Evolutionary conservation across 2,797 vertebrate genomes (phyloP).

Genomic region (Chloroceryle inda): DNA sequence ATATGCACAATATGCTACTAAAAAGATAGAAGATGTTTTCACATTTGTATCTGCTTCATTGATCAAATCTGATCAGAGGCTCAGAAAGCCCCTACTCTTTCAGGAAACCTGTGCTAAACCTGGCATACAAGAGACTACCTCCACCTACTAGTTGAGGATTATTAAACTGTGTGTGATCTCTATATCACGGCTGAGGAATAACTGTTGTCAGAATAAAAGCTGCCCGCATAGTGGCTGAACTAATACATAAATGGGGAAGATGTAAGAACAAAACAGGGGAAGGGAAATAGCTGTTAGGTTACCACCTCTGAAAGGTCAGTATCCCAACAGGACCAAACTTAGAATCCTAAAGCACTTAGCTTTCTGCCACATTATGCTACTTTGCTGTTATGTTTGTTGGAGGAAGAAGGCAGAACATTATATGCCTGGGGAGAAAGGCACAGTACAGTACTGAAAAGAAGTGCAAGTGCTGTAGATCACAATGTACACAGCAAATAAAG

Average conservation of each 20-base stretch:
- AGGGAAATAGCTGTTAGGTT: neutral
- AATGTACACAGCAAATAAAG: neutral
- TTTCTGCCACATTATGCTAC: neutral
- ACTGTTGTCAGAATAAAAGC: neutral
- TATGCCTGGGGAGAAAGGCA: neutral
- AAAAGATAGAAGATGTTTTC: neutral
- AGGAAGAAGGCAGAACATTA: neutral
- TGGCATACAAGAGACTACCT: neutral
- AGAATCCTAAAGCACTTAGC: neutral
- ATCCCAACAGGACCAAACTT: neutral
- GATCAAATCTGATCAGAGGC: neutral
- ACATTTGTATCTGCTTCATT: neutral
- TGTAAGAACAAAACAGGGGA: neutral
- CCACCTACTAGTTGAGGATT: neutral
- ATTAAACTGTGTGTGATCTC: neutral
- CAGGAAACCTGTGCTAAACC: neutral
- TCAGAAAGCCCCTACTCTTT: neutral
- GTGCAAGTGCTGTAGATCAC: neutral
- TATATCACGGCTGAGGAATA: neutral
- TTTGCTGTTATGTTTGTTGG: neutral
- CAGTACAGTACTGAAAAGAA: neutral
- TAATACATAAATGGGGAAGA: neutral
- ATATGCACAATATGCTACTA: neutral
- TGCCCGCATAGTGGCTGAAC: neutral
- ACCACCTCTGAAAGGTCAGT: neutral